Evolutionary conservation across 2,113 vertebrate species (phyloP), one percentile per base, ranked within the genome.

Genomic region (Mus pahari): DNA sequence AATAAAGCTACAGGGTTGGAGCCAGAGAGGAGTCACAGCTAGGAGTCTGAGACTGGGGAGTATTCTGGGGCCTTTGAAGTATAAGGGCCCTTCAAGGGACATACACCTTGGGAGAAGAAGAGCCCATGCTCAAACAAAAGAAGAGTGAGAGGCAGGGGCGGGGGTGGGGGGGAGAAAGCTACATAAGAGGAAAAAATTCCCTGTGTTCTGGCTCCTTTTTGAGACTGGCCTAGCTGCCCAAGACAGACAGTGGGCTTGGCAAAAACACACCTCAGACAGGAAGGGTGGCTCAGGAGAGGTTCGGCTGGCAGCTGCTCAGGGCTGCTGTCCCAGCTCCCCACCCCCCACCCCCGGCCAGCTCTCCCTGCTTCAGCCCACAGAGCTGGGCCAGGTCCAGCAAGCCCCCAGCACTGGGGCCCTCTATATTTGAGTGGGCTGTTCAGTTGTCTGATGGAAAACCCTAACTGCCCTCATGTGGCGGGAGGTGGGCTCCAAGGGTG

Each of bases 231-330:
- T 94, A 88, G 92, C 96, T 64, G 95, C 93, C 84, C 3, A 0
- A 94, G 77, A 96, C 95, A 97, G 97, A 97, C 97, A 97, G 96
- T 88, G 81, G 93, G 90, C 94, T 97, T 97, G 97, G 97, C 97
- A 97, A 96, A 96, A 98, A 97, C 95, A 97, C 92, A 90, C 94
- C 94, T 95, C 95, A 97, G 97, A 97, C 97, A 96, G 97, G 97
- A 96, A 97, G 96, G 95, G 94, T 97, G 92, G 94, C 89, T 95
- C 81, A 6, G 17, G 94, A 88, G 93, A 93, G 86, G 94, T 42
- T 88, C 84, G 79, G 95, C 95, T 92, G 96, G 97, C 89, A 0
- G 86, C 84, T 9, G 83, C 90, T 91, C 93, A 20, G 9, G 88
- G 82, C 87, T 26, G 3, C 79, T 12, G 75, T 71, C 81, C 74